Percentiles rank a stretch among this genome's conserved stretches.
Conservation (phyloP, 2,888 invertebrate genomes). For the Nesidiocoris tenuis region DNA sequence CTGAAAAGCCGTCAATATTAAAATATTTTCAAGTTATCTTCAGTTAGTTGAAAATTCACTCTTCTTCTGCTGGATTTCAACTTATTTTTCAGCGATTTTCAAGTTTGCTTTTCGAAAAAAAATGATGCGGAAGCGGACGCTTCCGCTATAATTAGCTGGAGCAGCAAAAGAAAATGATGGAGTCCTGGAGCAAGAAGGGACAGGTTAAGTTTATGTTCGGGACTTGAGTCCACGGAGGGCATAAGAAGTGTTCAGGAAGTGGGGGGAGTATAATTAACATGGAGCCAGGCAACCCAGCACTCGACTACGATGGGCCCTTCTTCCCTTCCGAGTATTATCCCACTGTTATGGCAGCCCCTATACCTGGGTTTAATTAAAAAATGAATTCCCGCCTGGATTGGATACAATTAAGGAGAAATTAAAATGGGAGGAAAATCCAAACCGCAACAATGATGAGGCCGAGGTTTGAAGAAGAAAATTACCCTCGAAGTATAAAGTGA, state of each 20-base stretch:
- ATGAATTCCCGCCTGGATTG: slow-evolving; percentile 20
- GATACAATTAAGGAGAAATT: slow-evolving; percentile 26
- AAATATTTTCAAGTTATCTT: too few relatives aligned
- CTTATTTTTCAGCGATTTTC: too few relatives aligned
- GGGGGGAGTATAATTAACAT: not conserved
- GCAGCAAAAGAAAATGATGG: not conserved
- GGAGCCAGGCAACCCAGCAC: not conserved
- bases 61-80: too few relatives aligned
- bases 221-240: not conserved
- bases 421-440: slow-evolving; percentile 2
- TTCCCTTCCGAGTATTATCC: not conserved
- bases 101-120: too few relatives aligned
- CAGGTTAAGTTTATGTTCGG: not conserved
- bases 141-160: not conserved
- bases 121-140: not conserved
- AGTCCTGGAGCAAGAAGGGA: not conserved
- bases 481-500: not conserved
- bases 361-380: slow-evolving; percentile 28
- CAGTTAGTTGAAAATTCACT: too few relatives aligned
- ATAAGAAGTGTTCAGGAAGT: not conserved
- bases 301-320: not conserved
- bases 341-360: too few relatives aligned
- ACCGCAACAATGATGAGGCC: not conserved
- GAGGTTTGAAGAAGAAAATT: not conserved
- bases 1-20: too few relatives aligned